Evolutionary conservation across 2,797 vertebrate genomes (phyloP), one percentile per base, ranked within the genome.

Genomic region (Salmo trutta): DNA sequence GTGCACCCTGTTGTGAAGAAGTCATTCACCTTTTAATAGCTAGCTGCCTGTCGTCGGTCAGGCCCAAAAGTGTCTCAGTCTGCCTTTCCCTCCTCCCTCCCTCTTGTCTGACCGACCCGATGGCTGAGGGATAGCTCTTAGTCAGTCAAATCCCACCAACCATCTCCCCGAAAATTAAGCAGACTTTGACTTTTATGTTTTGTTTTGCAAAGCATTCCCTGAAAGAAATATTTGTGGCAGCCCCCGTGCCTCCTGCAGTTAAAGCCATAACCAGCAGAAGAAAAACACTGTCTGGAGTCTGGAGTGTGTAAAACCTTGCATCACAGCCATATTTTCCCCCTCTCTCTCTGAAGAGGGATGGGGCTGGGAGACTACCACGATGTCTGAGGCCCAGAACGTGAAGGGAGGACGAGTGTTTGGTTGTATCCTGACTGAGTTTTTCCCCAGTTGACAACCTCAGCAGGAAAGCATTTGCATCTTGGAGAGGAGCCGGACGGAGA

Each of bases 281-380:
- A 89, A 91, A 92, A 93, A 93, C 92, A 90, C 87, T 74, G 89
- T 89, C 90, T 91, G 89, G 88, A 90, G 89, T 91, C 90, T 91
- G 88, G 89, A 91, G 90, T 85, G 82, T 90, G 88, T 94, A 89
- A 90, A 93, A 93, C 79, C 84, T 89, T 89, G 88, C 87, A 86
- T 86, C 79, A 73, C 77, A 59, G 84, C 89, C 84, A 80, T 85
- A 86, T 89, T 88, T 87, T 84, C 82, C 85, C 85, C 86, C 82
- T 81, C 71, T 80, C 84, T 87, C 87, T 88, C 87, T 81, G 41
- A 16, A 7, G 87, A 62, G 56, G 87, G 84, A 84, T 73, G 75
- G 68, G 41, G 0, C 7, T 2, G 17, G 65, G 65, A 21, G 65
- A 17, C 29, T 17, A 31, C 29, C 66, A 17, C 16, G 27, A 62